A percentile compares a stretch with the other conserved stretches of the same genome.
phyloP scores from a whole-genome alignment of 2,888 invertebrate species.

The Oscheius sp. region DNA sequence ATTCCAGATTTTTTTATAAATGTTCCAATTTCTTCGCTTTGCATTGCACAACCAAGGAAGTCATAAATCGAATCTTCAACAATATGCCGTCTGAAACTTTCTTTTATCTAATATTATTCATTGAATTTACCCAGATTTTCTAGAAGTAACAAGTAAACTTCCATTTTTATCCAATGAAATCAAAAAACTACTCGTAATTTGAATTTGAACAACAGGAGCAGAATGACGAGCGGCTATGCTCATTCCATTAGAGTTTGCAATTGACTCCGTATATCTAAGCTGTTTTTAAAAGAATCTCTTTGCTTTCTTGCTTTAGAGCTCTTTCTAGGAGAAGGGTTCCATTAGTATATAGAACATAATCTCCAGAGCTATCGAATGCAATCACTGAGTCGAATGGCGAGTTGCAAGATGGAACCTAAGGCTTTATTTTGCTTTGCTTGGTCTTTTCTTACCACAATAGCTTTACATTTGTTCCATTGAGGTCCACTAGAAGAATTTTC shows the following conservation, averaged over 20 bases:
- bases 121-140: constrained; percentile 32
- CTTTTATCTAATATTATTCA: background rate
- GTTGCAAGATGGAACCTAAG: constrained; percentile 32
- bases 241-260: background rate
- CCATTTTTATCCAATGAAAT: constrained; percentile 36
- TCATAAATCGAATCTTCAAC: background rate
- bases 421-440: background rate
- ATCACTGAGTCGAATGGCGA: constrained; percentile 29
- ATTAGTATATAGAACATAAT: constrained; percentile 36
- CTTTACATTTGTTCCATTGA: constrained; percentile 15
- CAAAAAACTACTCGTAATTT: constrained; percentile 25
- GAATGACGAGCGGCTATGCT: constrained; percentile 32
- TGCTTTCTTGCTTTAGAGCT: constrained; percentile 5
- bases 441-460: constrained; percentile 2
- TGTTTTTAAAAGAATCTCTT: background rate
- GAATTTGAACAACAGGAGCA: constrained; percentile 19
- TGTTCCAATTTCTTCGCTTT: background rate
- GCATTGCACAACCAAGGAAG: background rate
- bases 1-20: constrained; percentile 32
- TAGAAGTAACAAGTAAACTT: constrained; percentile 35
- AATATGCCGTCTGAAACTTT: constrained; percentile 11
- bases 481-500: constrained; percentile 1
- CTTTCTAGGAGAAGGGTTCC: constrained; percentile 24
- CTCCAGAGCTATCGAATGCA: constrained; percentile 38
- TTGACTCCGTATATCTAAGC: constrained; percentile 4